These are phyloP conservation scores for Coryphaenoides rupestris DNA, from an alignment of 2,113 vertebrate species.

Conservation along the genomic window DNA sequence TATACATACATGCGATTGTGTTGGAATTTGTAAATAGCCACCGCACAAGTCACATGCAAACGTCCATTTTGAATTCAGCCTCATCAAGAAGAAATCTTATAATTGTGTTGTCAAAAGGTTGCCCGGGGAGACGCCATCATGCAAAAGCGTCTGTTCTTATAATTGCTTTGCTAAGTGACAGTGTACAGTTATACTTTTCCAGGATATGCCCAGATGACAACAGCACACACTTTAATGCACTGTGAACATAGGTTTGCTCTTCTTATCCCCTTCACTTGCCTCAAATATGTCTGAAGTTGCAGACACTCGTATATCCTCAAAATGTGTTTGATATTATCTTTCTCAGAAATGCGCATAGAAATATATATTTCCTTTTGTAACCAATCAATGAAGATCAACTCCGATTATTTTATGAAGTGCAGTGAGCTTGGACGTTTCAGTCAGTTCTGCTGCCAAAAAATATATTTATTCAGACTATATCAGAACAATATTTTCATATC, in stretches of 20 bases:
- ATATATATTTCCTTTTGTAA: constrained; percentile 29
- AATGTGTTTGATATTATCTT: constrained; percentile 23
- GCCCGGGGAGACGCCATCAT: too few relatives aligned
- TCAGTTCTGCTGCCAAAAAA: not conserved
- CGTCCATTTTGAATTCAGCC: not conserved
- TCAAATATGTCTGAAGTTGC: constrained; percentile 27
- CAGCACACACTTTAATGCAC: not conserved
- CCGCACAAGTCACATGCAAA: too few relatives aligned
- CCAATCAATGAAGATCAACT: constrained; percentile 37
- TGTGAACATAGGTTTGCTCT: not conserved
- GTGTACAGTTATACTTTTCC: too few relatives aligned
- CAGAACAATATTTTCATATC: constrained; percentile 26
- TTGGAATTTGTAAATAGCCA: too few relatives aligned
- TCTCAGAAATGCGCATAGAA: constrained; percentile 24
- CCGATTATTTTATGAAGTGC: constrained; percentile 24
- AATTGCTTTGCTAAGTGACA: too few relatives aligned
- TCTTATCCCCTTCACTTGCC: too few relatives aligned
- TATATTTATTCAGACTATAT: constrained; percentile 59
- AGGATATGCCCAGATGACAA: too few relatives aligned
- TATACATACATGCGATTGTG: too few relatives aligned
- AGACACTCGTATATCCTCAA: constrained; percentile 1
- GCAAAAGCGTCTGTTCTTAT: too few relatives aligned
- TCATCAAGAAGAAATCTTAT: too few relatives aligned
- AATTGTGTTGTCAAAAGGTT: too few relatives aligned
- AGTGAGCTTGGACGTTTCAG: constrained; percentile 14